A percentile compares a stretch with the other conserved stretches of the same genome.
Conservation (phyloP, 2,888 invertebrate genomes). For the Harpalus rubripes region DNA sequence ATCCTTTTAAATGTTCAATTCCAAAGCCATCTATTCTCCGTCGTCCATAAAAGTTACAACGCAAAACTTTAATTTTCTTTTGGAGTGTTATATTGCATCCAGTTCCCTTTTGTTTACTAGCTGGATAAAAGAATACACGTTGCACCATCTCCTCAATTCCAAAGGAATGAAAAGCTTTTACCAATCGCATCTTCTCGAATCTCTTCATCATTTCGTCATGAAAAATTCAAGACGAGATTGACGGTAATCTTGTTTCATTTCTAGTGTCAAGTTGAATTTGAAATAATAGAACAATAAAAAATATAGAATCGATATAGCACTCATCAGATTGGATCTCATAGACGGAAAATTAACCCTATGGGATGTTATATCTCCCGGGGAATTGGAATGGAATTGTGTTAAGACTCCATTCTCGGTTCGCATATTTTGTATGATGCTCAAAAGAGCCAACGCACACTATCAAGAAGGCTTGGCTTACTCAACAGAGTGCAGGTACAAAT, state of each 20-base stretch:
- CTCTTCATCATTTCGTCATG: slow-evolving; percentile 40
- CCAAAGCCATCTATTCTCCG: not conserved
- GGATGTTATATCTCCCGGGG: slow-evolving; percentile 15
- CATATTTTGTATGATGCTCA: slow-evolving; percentile 16
- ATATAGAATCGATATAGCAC: slow-evolving; percentile 43
- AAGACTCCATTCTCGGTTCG: slow-evolving; percentile 6
- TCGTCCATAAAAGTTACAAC: not conserved
- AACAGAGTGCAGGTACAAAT: not conserved
- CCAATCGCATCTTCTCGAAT: slow-evolving; percentile 20
- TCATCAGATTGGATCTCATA: slow-evolving; percentile 44
- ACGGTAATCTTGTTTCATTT: slow-evolving; percentile 36
- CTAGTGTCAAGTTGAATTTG: slow-evolving; percentile 43
- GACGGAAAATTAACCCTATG: slow-evolving; percentile 23
- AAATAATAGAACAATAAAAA: slow-evolving; percentile 47
- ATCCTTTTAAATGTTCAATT: slow-evolving; percentile 6
- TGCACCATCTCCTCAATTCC: slow-evolving; percentile 11
- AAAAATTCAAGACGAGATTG: slow-evolving; percentile 46
- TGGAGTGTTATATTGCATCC: slow-evolving; percentile 5
- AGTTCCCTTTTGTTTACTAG: slow-evolving; percentile 4
- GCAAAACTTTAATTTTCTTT: slow-evolving; percentile 27
- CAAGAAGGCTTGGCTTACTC: not conserved
- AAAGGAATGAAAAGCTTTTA: slow-evolving; percentile 25
- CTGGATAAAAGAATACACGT: slow-evolving; percentile 8
- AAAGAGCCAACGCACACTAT: too few relatives aligned
- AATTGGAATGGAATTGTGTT: slow-evolving; percentile 48